Base-by-base conservation (phyloP, 1,140 invertebrate genomes). In the Sogatella furcifera region DNA sequence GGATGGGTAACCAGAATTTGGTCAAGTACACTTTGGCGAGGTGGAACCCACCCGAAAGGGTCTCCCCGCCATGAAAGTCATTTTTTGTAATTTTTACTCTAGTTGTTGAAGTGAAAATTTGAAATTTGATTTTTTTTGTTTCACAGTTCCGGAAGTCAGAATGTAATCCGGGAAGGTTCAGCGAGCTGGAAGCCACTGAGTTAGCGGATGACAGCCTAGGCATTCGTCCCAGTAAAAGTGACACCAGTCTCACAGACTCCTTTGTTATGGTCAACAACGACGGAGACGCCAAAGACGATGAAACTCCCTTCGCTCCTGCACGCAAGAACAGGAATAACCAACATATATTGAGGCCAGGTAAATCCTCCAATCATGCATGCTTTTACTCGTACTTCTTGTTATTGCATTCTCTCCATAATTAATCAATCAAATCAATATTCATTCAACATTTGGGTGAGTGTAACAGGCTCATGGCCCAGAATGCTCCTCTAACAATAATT, bases 231-330 rank as follows among this genome's bases (percentile, higher is more conserved):
- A 93, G 90, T 70, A 94, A 94, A 76, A 92, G 89, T 49, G 91
- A 94, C 68, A 94, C 90, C 0, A 93, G 89, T 71, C 78, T 95
- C 2, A 92, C 89, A 0, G 93, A 95, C 66, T 89, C 89, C 31
- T 96, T 95, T 76, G 90, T 93, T 0, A 78, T 94, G 62, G 80
- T 94, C 11, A 81, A 81, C 5, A 84, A 84, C 65, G 77, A 78
- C 34, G 78, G 82, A 3, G 77, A 77, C 43, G 75, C 62, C 9
- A 64, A 57, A 5, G 63, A 64, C 43, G 58, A 62, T 13, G 59
- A 59, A 6, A 24, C 59, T 1, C 55, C 60, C 6, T 44, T 38
- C 28, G 58, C 59, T n/a, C 61, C 62, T 5, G 14, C 46, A 6
- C 54, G 60, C 0, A 57, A 55, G 15, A 56, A 44, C 5, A 53